Base-by-base conservation (phyloP, 2,888 invertebrate genomes). In the Xestia c-nigrum region DNA sequence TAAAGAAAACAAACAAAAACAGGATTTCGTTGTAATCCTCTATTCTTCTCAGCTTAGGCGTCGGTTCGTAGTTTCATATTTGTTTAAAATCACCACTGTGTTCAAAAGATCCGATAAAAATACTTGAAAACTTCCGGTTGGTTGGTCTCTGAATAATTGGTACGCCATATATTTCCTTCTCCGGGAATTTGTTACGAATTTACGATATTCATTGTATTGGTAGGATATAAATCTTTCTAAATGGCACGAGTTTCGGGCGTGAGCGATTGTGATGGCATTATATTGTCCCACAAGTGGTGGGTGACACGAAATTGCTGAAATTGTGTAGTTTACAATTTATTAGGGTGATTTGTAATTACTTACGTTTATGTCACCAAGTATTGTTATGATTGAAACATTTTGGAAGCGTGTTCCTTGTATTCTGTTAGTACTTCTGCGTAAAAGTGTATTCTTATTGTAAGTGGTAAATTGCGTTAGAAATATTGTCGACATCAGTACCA, bases 1-100 rank as follows among this genome's bases (percentile, higher is more conserved):
- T 85, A 94, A 96, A 96, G 96, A 95, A 96, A 96, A 96, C 95
- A 96, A 96, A 96, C 96, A 96, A 96, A 95, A 96, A 96, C 96
- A 95, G 94, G 95, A 94, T 96, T 96, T 95, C 94, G 91, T 83
- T 93, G 94, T 96, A 96, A 96, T 96, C 95, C 94, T 91, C 93
- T 85, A 93, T 95, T 95, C 94, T 94, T 89, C 88, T 80, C 92
- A 90, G 94, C 95, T 96, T 94, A 96, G 89, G 91, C 86, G 92
- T 89, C 87, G 89, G 89, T 91, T 91, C 89, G 90, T 93, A 92
- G 92, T 93, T 94, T 90, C 92, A 92, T 94, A 95, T 95, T 95
- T 96, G 95, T 95, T 95, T 95, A 94, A 95, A 95, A 94, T 93
- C 93, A 91, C 92, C 87, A 87, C 90, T 81, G 87, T 89, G 86